phyloP scores from a whole-genome alignment of 2,888 invertebrate genomes.

The Ochlodes sylvanus region DNA sequence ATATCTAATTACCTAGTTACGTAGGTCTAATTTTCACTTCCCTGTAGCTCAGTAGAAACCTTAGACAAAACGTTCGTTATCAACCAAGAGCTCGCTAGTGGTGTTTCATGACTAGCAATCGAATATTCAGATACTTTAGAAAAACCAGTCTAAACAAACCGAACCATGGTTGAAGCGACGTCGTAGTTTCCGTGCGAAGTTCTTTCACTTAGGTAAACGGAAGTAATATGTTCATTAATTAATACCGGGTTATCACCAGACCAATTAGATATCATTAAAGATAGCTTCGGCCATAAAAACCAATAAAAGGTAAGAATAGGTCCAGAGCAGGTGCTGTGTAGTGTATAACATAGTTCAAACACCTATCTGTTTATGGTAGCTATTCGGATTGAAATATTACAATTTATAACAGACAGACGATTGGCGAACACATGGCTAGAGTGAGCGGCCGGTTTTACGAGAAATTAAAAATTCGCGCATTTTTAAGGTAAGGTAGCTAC shows the following conservation, averaged over 20 bases:
- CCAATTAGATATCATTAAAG: background rate
- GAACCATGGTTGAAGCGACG: too few relatives aligned
- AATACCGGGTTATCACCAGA: background rate
- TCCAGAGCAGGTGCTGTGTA: background rate
- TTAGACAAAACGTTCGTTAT: too few relatives aligned
- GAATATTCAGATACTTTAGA: too few relatives aligned
- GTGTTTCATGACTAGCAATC: too few relatives aligned
- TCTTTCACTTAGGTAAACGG: too few relatives aligned
- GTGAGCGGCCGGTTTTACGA: conserved; percentile 31
- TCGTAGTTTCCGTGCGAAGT: too few relatives aligned
- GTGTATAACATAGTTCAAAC: background rate
- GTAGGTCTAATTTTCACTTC: too few relatives aligned
- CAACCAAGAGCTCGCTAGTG: too few relatives aligned
- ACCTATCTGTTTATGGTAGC: background rate
- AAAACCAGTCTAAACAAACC: too few relatives aligned
- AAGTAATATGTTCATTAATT: background rate
- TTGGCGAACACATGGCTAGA: conserved; percentile 1
- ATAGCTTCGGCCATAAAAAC: background rate
- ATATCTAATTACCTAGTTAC: too few relatives aligned
- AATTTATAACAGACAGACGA: background rate
- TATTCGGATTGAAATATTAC: background rate
- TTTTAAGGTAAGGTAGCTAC: background rate
- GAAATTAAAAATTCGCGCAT: conserved; percentile 31
- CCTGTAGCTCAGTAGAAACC: too few relatives aligned
- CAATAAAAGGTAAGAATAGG: background rate